Conservation (phyloP, 1,140 invertebrate genomes). For the Mesaphorura yosii region DNA sequence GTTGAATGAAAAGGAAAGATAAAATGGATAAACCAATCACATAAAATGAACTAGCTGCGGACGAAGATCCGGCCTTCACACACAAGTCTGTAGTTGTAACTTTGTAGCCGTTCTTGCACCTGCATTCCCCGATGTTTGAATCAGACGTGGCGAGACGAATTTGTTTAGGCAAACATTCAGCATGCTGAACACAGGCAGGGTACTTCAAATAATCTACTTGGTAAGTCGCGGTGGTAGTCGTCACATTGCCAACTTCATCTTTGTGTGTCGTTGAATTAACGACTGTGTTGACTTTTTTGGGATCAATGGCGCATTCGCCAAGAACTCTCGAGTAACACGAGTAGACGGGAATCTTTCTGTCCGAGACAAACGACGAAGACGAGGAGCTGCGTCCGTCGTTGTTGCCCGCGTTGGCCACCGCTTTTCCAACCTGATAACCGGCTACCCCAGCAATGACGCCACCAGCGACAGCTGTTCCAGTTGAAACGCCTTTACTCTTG, state of each 20-base stretch:
- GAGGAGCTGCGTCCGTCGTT: background rate
- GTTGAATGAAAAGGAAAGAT: no score
- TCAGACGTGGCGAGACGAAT: slow-evolving; percentile 2
- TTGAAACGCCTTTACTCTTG: slow-evolving; percentile 8
- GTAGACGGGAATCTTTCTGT: slow-evolving; percentile 6
- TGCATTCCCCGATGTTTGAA: slow-evolving; percentile 18
- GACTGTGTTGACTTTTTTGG: slow-evolving; percentile 4
- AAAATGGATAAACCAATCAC: no score
- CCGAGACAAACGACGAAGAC: background rate
- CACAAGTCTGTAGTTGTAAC: slow-evolving; percentile 9
- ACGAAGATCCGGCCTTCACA: background rate
- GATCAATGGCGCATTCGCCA: slow-evolving; percentile 13
- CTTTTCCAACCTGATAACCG: slow-evolving; percentile 12
- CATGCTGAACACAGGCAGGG: slow-evolving; percentile 13
- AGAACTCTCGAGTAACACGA: slow-evolving; percentile 13
- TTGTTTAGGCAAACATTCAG: slow-evolving; percentile 7
- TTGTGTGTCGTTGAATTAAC: slow-evolving; percentile 1
- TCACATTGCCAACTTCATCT: background rate
- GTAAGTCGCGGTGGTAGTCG: background rate
- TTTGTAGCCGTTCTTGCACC: slow-evolving; percentile 13
- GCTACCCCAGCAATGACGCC: slow-evolving; percentile 3
- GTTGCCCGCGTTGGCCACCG: background rate
- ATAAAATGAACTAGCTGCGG: no score
- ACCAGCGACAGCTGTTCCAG: background rate
- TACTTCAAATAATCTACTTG: background rate